phyloP scores from a whole-genome alignment of 2,113 vertebrate genomes.

The Rhizomys pruinosus region DNA sequence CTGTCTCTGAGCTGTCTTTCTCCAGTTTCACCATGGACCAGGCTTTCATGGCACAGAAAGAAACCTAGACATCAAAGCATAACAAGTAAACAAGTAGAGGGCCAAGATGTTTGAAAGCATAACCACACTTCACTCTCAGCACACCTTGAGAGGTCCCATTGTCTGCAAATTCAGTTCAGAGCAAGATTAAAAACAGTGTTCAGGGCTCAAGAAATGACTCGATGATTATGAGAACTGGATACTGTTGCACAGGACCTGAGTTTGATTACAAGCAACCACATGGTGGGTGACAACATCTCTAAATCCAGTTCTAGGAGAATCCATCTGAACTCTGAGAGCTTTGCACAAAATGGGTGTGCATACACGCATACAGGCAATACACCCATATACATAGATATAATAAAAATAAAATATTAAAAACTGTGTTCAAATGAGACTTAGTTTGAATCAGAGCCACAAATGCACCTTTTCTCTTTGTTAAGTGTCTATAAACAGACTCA shows the following conservation, averaged over 20 bases:
- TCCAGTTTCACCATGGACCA: conserved; percentile 39
- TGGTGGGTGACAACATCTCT: too few relatives aligned
- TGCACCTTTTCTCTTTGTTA: conserved; percentile 21
- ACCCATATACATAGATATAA: too few relatives aligned
- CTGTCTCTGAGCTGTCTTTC: conserved; percentile 60
- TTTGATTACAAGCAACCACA: too few relatives aligned
- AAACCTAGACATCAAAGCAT: conserved; percentile 33
- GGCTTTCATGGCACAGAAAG: conserved; percentile 51
- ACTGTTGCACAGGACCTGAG: too few relatives aligned
- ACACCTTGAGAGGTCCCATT: background rate
- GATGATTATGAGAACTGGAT: too few relatives aligned
- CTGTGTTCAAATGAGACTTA: conserved; percentile 13
- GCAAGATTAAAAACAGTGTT: background rate
- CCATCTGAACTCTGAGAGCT: too few relatives aligned
- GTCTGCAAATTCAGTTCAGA: conserved; percentile 43
- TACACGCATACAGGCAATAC: too few relatives aligned
- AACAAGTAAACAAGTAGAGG: conserved; percentile 37
- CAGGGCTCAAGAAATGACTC: too few relatives aligned
- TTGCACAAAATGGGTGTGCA: too few relatives aligned
- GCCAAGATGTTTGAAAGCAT: conserved; percentile 39
- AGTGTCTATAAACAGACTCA: background rate
- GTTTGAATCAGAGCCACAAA: background rate
- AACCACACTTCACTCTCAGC: background rate
- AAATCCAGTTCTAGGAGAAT: too few relatives aligned
- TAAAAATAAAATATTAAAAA: background rate